phyloP scores from a whole-genome alignment of 2,113 vertebrate genomes.

The Tenrec ecaudatus region DNA sequence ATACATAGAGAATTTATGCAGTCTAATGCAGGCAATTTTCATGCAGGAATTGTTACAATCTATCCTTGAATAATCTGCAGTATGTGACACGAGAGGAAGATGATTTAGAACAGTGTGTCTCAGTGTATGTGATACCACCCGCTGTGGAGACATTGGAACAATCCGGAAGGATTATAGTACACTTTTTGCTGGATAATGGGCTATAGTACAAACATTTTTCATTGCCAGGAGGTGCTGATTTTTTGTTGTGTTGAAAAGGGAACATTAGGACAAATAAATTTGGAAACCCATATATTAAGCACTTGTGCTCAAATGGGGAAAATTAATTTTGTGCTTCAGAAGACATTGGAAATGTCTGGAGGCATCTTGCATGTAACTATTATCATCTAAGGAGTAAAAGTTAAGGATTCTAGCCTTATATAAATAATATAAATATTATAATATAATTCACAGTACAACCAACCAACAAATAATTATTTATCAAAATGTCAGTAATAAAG shows the following conservation, averaged over 20 bases:
- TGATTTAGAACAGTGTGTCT: neutral
- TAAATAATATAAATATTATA: neutral
- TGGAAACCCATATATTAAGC: too few relatives aligned
- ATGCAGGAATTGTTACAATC: neutral
- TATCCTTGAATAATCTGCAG: neutral
- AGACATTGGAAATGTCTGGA: neutral
- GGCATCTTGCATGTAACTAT: neutral
- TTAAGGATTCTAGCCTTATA: neutral
- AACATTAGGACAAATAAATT: too few relatives aligned
- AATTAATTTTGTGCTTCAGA: neutral
- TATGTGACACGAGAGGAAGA: neutral
- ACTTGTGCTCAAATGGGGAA: neutral
- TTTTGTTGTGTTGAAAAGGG: too few relatives aligned
- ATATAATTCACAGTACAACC: neutral
- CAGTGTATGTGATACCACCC: too few relatives aligned
- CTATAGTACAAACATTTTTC: too few relatives aligned
- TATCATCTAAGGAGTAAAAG: neutral
- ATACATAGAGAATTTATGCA: neutral
- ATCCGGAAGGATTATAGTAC: too few relatives aligned
- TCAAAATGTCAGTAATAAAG: neutral
- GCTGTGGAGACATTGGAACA: too few relatives aligned
- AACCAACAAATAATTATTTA: neutral
- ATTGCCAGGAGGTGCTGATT: too few relatives aligned
- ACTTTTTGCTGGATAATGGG: too few relatives aligned
- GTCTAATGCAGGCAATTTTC: neutral